Percentiles rank a stretch among this genome's conserved stretches.
Conservation (phyloP, 2,113 vertebrate species). For the Pseudorhombus dupliciocellatus region DNA sequence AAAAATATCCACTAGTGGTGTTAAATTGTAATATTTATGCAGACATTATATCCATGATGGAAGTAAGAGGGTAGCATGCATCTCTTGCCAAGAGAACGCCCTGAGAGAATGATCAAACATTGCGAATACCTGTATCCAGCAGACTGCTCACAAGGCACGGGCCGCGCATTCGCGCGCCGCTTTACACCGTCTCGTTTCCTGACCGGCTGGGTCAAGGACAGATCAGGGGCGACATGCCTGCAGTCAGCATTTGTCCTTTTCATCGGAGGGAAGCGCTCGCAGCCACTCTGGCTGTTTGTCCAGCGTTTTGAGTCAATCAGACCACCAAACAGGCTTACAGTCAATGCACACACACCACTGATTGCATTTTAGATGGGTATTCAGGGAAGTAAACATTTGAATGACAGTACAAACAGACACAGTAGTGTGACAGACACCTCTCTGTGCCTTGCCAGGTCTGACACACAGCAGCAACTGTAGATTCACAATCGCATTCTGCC, state of each 20-base stretch:
- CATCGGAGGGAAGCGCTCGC: conserved; percentile 35
- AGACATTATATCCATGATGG: background rate
- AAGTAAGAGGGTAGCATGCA: too few relatives aligned
- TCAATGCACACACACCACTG: conserved; percentile 63
- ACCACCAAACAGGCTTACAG: conserved; percentile 53
- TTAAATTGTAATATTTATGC: background rate
- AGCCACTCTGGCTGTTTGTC: conserved; percentile 57
- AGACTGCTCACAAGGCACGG: background rate
- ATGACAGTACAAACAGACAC: conserved; percentile 62
- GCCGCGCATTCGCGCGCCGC: background rate
- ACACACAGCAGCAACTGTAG: conserved; percentile 38
- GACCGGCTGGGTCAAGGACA: conserved; percentile 51
- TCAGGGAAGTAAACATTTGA: conserved; percentile 72
- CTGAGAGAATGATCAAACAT: background rate
- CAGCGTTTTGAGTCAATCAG: conserved; percentile 54
- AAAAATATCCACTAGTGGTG: background rate
- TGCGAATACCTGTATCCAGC: background rate
- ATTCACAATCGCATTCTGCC: conserved; percentile 27
- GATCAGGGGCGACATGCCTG: conserved; percentile 20
- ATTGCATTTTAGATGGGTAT: conserved; percentile 66
- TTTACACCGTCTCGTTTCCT: background rate
- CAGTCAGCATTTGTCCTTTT: conserved; percentile 43
- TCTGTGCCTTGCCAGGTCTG: conserved; percentile 39
- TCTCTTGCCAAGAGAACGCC: background rate
- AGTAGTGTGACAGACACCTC: conserved; percentile 44